Base-by-base conservation (phyloP, 2,888 invertebrate species). In the Pristionchus fissidentatus region DNA sequence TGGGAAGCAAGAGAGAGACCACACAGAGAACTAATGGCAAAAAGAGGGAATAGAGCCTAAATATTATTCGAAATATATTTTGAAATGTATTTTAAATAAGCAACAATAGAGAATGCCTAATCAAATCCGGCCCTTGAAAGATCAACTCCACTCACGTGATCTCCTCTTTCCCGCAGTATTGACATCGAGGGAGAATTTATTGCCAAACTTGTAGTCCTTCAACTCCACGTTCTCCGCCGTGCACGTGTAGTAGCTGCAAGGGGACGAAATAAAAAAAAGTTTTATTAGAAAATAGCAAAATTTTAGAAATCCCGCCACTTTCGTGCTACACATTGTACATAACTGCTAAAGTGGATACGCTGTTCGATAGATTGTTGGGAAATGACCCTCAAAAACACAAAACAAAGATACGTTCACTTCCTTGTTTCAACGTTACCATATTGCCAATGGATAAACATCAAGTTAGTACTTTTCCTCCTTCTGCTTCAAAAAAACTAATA, bases 201-300 rank as follows among this genome's bases (percentile, higher is more conserved):
- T 87, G 46, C 92, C 92, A 83, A 92, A 92, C 84, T 92, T 92
- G 89, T 92, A 92, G 83, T 92, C 92, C 84, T 92, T 90, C 84
- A 92, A 87, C 85, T 91, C 88, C n/a, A 88, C 86, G 84, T 92
- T 92, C 86, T 92, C 92, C 22, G 92, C 92, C 4, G 90, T 90
- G 85, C 92, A 92, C 38, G 92, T 91, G 87, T 92, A 92, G 87
- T 89, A 90, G 46, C 87, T 88, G 73, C 83, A 43, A 80, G 32
- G 57, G 41, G 29, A 1, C 43, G 60, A n/a, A 62, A n/a, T n/a
- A n/a, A n/a, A n/a, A n/a, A n/a, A n/a, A n/a, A n/a, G n/a, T n/a
- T 19, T 29, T 1, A 15, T 32, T 62, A 32, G 26, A 29, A 15
- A 15, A 32, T 1, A 35, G 22, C 32, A 3, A 32, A 60, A n/a